Evolutionary conservation across 2,797 vertebrate species (phyloP).

Genomic region (Falco peregrinus): DNA sequence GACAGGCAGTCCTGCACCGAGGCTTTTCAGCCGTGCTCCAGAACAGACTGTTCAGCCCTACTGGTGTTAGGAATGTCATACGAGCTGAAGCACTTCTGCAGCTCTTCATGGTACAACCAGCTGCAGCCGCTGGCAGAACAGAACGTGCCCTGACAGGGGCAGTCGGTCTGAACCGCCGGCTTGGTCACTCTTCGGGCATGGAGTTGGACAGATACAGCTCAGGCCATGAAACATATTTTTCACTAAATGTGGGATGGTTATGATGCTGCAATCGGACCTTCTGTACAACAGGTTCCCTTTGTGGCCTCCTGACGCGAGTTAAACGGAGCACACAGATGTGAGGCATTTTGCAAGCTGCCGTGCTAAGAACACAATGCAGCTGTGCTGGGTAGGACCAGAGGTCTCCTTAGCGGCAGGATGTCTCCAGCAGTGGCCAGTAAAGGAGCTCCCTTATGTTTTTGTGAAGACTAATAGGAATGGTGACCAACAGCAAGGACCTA

Average conservation of each 20-base stretch:
- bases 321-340: not conserved
- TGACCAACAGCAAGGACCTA: not conserved
- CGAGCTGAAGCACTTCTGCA: not conserved
- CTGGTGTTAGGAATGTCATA: accelerated
- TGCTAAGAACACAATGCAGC: not conserved
- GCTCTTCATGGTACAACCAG: not conserved
- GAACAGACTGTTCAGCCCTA: not conserved
- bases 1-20: not conserved
- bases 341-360: not conserved
- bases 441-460: not conserved
- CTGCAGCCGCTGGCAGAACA: not conserved
- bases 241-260: not conserved
- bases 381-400: not conserved
- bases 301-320: not conserved
- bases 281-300: not conserved
- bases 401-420: not conserved
- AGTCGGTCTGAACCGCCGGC: not conserved
- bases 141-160: not conserved
- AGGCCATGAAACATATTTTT: not conserved
- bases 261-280: not conserved
- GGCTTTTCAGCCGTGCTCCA: not conserved
- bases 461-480: not conserved
- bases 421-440: not conserved
- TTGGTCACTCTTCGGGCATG: not conserved
- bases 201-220: not conserved